These are phyloP conservation scores for Cladopsammia gracilis DNA, from an alignment of 64 coral and sea anemone genomes.

Conservation along the genomic window DNA sequence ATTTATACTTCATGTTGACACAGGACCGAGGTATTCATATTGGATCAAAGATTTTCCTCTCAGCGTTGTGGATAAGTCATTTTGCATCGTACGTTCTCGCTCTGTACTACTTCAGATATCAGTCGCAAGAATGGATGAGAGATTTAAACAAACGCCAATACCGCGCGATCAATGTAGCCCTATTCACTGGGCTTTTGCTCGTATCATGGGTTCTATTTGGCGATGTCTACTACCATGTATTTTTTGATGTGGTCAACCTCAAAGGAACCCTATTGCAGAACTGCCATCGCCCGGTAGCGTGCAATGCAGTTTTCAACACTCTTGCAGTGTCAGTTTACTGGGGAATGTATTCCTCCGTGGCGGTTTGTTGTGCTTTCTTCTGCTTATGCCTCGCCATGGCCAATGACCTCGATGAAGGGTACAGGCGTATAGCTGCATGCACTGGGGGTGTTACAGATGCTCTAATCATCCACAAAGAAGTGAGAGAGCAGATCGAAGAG, in stretches of 20 bases:
- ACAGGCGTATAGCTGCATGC: conserved; percentile 27
- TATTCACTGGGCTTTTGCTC: conserved; percentile 49
- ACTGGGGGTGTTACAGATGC: conserved; percentile 34
- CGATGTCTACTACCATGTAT: conserved; percentile 65
- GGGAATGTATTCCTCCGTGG: conserved; percentile 56
- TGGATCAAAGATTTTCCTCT: conserved; percentile 71
- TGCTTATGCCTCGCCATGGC: conserved; percentile 58
- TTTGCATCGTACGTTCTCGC: conserved; percentile 55
- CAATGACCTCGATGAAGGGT: conserved; percentile 58
- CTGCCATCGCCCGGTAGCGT: conserved; percentile 16
- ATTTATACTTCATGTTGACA: conserved; percentile 61
- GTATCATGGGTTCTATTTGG: conserved; percentile 71
- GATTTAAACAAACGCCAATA: conserved; percentile 35
- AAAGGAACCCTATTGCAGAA: conserved; percentile 23
- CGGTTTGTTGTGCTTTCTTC: conserved; percentile 65
- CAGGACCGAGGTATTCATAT: conserved; percentile 30
- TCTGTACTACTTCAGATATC: conserved; percentile 45
- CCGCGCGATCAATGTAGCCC: conserved; percentile 29
- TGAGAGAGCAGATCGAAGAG: conserved; percentile 48
- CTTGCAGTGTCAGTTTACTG: conserved; percentile 60
- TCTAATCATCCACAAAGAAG: conserved; percentile 29
- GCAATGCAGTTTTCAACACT: conserved; percentile 36
- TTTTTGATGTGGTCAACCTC: conserved; percentile 74
- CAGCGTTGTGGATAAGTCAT: conserved; percentile 51
- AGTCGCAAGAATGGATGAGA: conserved; percentile 37